A percentile compares a stretch with the other conserved stretches of the same genome.
Conservation (phyloP, 2,888 invertebrate species). For the Pristionchus entomophagus region DNA sequence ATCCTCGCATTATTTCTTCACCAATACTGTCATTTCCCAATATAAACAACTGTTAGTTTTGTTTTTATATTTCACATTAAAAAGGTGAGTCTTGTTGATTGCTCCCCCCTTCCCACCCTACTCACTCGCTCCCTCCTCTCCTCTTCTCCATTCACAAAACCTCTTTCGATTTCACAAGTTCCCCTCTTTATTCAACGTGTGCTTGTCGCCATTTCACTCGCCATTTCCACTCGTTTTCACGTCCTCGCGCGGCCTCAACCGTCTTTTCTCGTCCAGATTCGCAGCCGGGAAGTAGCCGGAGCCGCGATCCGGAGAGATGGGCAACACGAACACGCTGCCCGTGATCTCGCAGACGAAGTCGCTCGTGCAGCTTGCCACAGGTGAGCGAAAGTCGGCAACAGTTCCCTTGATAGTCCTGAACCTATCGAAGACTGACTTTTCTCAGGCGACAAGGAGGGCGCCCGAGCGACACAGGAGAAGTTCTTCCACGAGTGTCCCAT, state of each 20-base stretch:
- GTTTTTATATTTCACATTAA: too few relatives aligned
- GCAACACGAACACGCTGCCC: constrained; percentile 47
- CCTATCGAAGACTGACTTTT: not conserved
- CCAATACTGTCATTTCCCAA: too few relatives aligned
- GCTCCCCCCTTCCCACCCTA: constrained; percentile 4
- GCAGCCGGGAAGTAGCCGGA: constrained; percentile 13
- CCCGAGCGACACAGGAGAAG: constrained; percentile 39
- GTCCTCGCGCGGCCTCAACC: not conserved
- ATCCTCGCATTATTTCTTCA: too few relatives aligned
- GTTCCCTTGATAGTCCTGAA: not conserved
- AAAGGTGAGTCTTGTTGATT: not conserved
- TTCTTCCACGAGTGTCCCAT: constrained; percentile 46
- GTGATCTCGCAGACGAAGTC: constrained; percentile 48
- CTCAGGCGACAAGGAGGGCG: constrained; percentile 44
- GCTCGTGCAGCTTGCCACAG: constrained; percentile 43
- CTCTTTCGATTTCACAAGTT: not conserved
- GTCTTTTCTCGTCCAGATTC: not conserved
- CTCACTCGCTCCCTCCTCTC: not conserved
- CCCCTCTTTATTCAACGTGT: constrained; percentile 14
- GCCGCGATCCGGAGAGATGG: too few relatives aligned
- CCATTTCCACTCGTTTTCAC: not conserved
- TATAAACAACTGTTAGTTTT: too few relatives aligned
- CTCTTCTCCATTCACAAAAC: not conserved
- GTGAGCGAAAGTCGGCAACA: not conserved
- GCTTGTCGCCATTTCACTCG: not conserved